Evolutionary conservation across 2,888 invertebrate genomes (phyloP).

Genomic region (Cosmorhoe ocellata): DNA sequence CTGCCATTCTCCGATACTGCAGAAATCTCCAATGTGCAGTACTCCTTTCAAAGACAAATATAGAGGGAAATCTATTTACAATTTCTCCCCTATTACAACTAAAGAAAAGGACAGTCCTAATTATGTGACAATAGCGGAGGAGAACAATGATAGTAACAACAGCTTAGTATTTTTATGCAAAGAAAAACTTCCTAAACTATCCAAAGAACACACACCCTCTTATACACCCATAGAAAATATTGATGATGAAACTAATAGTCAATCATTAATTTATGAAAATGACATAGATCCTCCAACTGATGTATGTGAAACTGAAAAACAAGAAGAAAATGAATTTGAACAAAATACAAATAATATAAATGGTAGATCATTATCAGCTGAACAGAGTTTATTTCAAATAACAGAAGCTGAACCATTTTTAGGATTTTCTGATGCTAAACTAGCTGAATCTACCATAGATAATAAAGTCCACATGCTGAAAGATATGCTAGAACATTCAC

Average conservation of each 20-base stretch:
- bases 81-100: slow-evolving; percentile 64
- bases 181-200: slow-evolving; percentile 25
- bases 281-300: slow-evolving; percentile 2
- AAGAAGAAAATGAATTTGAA: slow-evolving; percentile 3
- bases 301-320: slow-evolving; percentile 1
- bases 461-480: slow-evolving; percentile 6
- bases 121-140: slow-evolving; percentile 39
- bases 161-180: slow-evolving; percentile 38
- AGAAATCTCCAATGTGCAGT: slow-evolving; percentile 64
- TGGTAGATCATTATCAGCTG: slow-evolving; percentile 14
- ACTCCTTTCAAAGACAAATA: slow-evolving; percentile 69
- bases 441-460: slow-evolving; percentile 7
- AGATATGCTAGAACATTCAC: slow-evolving; percentile 4
- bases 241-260: not conserved
- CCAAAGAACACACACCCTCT: slow-evolving; percentile 10
- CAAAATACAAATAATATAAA: not conserved
- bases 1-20: slow-evolving; percentile 43
- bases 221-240: not conserved
- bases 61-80: slow-evolving; percentile 67
- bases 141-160: slow-evolving; percentile 37
- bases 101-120: slow-evolving; percentile 37
- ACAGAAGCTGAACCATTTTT: slow-evolving; percentile 54
- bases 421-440: slow-evolving; percentile 45
- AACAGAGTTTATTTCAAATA: slow-evolving; percentile 41
- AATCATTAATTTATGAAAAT: slow-evolving; percentile 14